Conservation (phyloP, 2,888 invertebrate genomes). For the Melitaea athalia region DNA sequence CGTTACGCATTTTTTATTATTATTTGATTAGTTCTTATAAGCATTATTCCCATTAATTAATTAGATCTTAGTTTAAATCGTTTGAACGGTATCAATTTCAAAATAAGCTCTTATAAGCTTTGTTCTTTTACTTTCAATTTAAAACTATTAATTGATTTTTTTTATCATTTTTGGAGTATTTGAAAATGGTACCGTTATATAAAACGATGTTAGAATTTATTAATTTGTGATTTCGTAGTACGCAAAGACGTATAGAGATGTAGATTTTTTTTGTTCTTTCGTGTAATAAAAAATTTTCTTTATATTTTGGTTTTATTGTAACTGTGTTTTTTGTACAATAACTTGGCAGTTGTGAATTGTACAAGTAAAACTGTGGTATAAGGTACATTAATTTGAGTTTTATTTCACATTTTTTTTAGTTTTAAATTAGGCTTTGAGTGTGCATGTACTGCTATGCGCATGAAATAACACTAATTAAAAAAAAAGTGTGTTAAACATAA, state of each 20-base stretch:
- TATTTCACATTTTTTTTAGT: constrained; percentile 54
- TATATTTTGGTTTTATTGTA: constrained; percentile 31
- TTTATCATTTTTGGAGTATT: constrained; percentile 33
- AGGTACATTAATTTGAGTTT: constrained; percentile 68
- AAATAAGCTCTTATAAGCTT: constrained; percentile 40
- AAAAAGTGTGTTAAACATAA: neutral
- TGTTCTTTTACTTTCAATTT: constrained; percentile 1
- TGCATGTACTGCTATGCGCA: constrained; percentile 69
- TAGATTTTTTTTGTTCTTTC: constrained; percentile 24
- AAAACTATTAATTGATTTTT: neutral
- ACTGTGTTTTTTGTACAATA: constrained; percentile 53
- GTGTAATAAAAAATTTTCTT: constrained; percentile 1
- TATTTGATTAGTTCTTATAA: constrained; percentile 68
- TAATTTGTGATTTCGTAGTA: constrained; percentile 35
- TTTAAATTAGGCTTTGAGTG: constrained; percentile 57
- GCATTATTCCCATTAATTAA: constrained; percentile 74
- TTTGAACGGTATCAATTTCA: constrained; percentile 64
- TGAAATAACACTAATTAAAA: neutral
- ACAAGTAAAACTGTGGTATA: constrained; percentile 73
- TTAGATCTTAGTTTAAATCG: constrained; percentile 52
- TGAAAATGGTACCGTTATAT: constrained; percentile 57
- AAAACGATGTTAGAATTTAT: constrained; percentile 26
- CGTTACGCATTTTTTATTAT: constrained; percentile 62
- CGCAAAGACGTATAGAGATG: constrained; percentile 23
- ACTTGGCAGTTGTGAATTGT: constrained; percentile 74